Base-by-base conservation (phyloP, 1,140 invertebrate genomes). In the Drosophila mayri region DNA sequence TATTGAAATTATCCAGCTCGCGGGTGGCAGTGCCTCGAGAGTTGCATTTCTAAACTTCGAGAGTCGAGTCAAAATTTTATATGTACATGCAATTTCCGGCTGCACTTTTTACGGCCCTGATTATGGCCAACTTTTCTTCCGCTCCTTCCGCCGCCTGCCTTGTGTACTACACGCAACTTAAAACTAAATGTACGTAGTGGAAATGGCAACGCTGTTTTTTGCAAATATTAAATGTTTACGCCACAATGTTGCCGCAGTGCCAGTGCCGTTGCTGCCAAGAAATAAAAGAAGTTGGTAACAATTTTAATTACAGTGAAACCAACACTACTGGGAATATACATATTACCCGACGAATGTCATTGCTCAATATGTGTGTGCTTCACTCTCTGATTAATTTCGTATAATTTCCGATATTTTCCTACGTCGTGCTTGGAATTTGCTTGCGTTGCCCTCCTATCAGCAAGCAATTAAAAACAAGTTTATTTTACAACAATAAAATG, bases 401-500 rank as follows among this genome's bases (percentile, higher is more conserved):
- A 73, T 73, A 73, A 73, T 73, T 73, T 72, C 68, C 52, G 68
- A 72, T 72, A 70, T 28, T 47, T 59, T n/a, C 43, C 37, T 35
- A 22, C 66, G 66, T 20, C 40, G 40, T 44, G 52, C 43, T 35
- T 10, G 60, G 47, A 62, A 54, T 63, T 63, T 60, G 54, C 67
- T 72, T 41, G 66, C 70, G 46, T 50, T 32, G 46, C 73, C 43
- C 62, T 44, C 74, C 25, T 58, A 66, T 81, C 63, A 76, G 82
- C 82, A 54, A 64, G 79, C 84, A 87, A 87, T 88, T 87, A 88
- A 87, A 87, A 83, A 87, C 84, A 87, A 87, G 84, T 87, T 87
- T 87, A 87, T 87, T 87, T 87, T 88, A 87, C 84, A 87, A 88
- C 84, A 87, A 87, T 87, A 87, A 88, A 88, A 83, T 87, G 81